These are phyloP conservation scores for Chaetoderma sp. DNA, from an alignment of 2,888 invertebrate species.

Conservation along the genomic window DNA sequence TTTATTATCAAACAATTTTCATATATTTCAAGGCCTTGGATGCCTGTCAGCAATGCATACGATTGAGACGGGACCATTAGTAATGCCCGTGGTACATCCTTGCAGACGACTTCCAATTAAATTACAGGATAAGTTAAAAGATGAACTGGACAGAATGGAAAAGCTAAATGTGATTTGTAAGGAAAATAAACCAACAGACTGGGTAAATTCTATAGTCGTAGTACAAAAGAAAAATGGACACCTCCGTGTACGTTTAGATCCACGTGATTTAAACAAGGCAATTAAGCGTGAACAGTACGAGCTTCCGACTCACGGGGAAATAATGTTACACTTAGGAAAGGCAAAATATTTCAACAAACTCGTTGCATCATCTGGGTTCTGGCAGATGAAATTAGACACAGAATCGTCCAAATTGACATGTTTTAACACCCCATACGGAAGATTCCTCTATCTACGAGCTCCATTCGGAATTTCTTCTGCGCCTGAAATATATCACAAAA, in stretches of 20 bases:
- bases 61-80: constrained; percentile 26
- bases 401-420: constrained; percentile 9
- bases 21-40: constrained; percentile 33
- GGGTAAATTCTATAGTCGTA: constrained; percentile 40
- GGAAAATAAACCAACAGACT: constrained; percentile 39
- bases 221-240: constrained; percentile 36
- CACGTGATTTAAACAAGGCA: constrained; percentile 37
- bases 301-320: constrained; percentile 37
- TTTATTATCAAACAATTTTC: no score
- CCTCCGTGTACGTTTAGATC: constrained; percentile 40
- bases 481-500: constrained; percentile 7
- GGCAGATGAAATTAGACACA: constrained; percentile 32
- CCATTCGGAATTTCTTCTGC: constrained; percentile 6
- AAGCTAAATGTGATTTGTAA: constrained; percentile 28
- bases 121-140: constrained; percentile 33
- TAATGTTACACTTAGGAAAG: constrained; percentile 29
- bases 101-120: constrained; percentile 34
- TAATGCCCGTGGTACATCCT: constrained; percentile 33
- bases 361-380: constrained; percentile 38
- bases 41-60: constrained; percentile 30
- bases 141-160: constrained; percentile 34
- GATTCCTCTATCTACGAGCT: constrained; percentile 19
- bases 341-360: constrained; percentile 31
- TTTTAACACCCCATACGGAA: constrained; percentile 37
- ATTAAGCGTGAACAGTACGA: constrained; percentile 37